Evolutionary conservation across 2,888 invertebrate species (phyloP), one percentile per base, ranked within the genome.

Genomic region (Drosophila recens): DNA sequence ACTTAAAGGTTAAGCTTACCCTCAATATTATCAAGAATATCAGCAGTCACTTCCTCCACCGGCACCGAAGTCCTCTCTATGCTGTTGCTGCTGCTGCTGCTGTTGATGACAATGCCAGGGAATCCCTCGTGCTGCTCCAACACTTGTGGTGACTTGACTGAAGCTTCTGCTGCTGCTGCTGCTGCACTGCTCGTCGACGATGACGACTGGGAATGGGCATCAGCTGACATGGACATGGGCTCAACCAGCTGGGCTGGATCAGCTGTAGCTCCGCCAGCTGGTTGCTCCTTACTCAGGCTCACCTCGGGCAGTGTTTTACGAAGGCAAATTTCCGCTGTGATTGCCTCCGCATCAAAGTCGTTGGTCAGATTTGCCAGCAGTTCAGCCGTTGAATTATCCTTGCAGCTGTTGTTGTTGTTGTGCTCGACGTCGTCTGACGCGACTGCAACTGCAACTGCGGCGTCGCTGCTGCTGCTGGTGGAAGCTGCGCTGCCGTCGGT

Each of bases 291-390:
- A 30, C 77, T 72, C 9, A 85, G 54, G 46, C 75, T 82, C 6
- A 87, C 84, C 62, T 90, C 91, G 36, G 87, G 86, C 54, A 91
- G 68, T 43, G 91, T 91, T 58, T 91, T 91, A 8, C 91, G 87
- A 13, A 92, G 79, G 49, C 90, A 91, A 81, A 91, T 90, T 66
- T 92, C 91, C 0, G 92, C 91, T 17, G 90, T 90, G 45, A 92
- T 90, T 3, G 90, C 82, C 72, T 92, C 91, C 56, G 17, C 17
- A 17, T 90, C 88, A 38, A 91, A 86, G 40, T 90, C 87, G 68
- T 80, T 90, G 8, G 90, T 90, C 59, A 92, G 77, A 75, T 90
- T 89, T 23, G 89, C 91, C 67, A 91, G 75, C 51, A 91, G 75
- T 66, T 90, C 87, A 4, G 86, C 89, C n/a, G 90, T 90, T 17